Conservation (phyloP, 2,113 vertebrate species). For the Elephantulus edwardii region DNA sequence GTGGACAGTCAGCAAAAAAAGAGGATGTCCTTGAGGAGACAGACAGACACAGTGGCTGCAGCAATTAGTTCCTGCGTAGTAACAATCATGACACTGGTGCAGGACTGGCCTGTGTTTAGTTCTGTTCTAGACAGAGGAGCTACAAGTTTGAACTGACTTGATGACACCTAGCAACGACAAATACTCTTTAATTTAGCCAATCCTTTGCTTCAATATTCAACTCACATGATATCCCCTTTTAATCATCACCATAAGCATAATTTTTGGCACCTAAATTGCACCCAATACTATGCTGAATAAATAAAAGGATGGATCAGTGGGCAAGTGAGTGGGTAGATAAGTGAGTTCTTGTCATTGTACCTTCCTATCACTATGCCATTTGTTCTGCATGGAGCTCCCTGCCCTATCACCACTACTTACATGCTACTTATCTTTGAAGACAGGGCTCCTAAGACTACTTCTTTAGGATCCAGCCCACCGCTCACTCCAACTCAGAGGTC, state of each 20-base stretch:
- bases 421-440: background rate
- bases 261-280: background rate
- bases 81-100: no score
- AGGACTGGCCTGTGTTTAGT: no score
- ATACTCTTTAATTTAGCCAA: background rate
- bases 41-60: no score
- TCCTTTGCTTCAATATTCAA: background rate
- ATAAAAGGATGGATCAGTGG: background rate
- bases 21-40: no score
- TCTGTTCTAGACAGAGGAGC: no score
- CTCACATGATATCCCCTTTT: background rate
- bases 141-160: no score
- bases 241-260: background rate
- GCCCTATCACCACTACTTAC: background rate
- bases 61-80: no score
- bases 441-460: background rate
- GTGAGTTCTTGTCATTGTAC: background rate
- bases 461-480: background rate
- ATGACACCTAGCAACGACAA: no score
- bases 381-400: background rate
- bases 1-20: no score
- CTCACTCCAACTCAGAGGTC: background rate
- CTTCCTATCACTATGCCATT: background rate
- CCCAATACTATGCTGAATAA: background rate
- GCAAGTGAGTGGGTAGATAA: background rate